phyloP scores from a whole-genome alignment of 2,888 invertebrate genomes.

The Chironomus tentans region DNA sequence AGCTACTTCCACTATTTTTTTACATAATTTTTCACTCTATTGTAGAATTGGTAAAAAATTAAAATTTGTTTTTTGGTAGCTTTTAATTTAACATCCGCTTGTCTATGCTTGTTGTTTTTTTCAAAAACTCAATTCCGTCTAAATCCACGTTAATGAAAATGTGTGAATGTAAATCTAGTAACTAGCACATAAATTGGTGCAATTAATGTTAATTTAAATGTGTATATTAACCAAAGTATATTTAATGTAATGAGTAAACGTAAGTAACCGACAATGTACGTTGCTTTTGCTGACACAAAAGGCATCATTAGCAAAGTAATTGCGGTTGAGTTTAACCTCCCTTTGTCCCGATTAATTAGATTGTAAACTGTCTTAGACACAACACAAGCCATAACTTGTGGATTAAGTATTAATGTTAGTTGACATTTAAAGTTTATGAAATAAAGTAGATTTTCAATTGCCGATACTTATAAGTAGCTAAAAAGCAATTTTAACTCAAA shows the following conservation, averaged over 20 bases:
- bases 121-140: background rate
- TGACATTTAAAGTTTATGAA: background rate
- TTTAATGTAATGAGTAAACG: no score
- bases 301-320: background rate
- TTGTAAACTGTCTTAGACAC: background rate
- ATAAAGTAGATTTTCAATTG: no score
- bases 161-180: background rate
- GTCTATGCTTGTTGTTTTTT: background rate
- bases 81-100: slow-evolving; percentile 18
- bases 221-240: background rate
- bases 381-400: background rate
- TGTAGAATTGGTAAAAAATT: background rate
- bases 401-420: background rate
- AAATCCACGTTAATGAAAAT: background rate
- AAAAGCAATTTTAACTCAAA: background rate
- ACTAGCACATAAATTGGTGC: slow-evolving; percentile 3
- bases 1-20: background rate
- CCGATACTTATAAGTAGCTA: background rate
- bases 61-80: background rate
- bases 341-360: background rate
- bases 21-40: slow-evolving; percentile 6
- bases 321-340: background rate
- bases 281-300: background rate
- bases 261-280: background rate
- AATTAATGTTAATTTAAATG: slow-evolving; percentile 19